phyloP scores from a whole-genome alignment of 1,140 invertebrate genomes.

The Wasmannia auropunctata region DNA sequence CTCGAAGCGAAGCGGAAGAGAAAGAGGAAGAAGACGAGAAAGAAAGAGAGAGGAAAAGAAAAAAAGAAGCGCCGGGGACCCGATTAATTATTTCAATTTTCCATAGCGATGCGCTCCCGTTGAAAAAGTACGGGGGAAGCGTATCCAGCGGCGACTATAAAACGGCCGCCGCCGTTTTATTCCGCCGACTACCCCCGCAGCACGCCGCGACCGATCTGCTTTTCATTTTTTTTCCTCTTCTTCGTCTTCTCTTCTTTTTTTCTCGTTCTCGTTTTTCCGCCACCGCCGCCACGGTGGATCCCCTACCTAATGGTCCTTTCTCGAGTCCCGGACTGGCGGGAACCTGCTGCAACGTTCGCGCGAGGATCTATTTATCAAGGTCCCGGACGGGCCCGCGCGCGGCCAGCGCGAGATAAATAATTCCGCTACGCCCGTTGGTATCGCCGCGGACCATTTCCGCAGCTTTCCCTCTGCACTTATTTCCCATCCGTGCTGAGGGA shows the following conservation, averaged over 20 bases:
- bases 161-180: constrained; percentile 58
- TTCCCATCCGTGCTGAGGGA: constrained; percentile 12
- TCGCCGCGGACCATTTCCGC: constrained; percentile 41
- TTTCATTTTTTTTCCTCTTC: neutral
- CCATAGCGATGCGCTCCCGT: constrained; percentile 12
- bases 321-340: constrained; percentile 18
- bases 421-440: constrained; percentile 36
- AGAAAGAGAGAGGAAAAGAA: neutral
- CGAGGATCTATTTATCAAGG: constrained; percentile 68
- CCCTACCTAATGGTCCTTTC: constrained; percentile 61
- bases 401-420: constrained; percentile 67
- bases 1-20: neutral
- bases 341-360: constrained; percentile 41
- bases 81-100: constrained; percentile 61
- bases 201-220: neutral
- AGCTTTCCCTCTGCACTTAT: constrained; percentile 27
- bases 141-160: constrained; percentile 11
- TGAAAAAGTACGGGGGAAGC: constrained; percentile 32
- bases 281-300: constrained; percentile 30
- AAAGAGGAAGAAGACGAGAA: too few species aligned
- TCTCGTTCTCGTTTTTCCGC: neutral
- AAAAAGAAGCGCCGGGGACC: neutral
- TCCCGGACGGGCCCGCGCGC: constrained; percentile 7
- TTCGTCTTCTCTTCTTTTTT: neutral
- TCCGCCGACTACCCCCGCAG: constrained; percentile 12